These are phyloP conservation scores for Biston betularia DNA, from an alignment of 2,888 invertebrate genomes.

Conservation along the genomic window DNA sequence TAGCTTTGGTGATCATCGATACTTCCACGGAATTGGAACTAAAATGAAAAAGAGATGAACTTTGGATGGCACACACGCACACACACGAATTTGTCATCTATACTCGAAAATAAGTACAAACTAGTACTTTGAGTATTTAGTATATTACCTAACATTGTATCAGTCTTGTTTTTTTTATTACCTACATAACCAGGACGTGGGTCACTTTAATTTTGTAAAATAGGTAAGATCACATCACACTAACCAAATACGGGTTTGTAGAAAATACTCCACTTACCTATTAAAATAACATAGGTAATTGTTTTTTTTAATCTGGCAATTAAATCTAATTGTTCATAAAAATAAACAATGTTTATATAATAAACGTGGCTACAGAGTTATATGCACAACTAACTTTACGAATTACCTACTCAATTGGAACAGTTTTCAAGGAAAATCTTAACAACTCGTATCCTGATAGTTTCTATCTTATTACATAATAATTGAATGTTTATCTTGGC, in stretches of 20 bases:
- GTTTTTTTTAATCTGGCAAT: no score
- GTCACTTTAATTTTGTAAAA: no score
- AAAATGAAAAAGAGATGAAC: slow-evolving; percentile 19
- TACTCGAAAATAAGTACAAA: no score
- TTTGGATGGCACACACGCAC: not conserved
- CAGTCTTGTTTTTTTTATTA: no score
- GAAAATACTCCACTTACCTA: no score
- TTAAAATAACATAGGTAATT: no score
- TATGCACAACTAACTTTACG: not conserved
- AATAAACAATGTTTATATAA: not conserved
- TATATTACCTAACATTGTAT: no score
- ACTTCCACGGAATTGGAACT: slow-evolving; percentile 22
- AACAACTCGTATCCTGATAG: slow-evolving; percentile 31
- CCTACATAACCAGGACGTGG: no score
- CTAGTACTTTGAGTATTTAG: not conserved
- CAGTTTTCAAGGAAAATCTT: slow-evolving; percentile 28
- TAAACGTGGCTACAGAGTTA: no score
- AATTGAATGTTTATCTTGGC: slow-evolving; percentile 23
- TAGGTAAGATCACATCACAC: no score
- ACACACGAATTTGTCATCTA: not conserved
- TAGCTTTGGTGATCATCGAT: slow-evolving; percentile 17
- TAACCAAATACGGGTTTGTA: no score
- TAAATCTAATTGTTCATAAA: not conserved
- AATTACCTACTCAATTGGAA: not conserved
- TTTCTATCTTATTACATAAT: slow-evolving; percentile 26